phyloP scores from a whole-genome alignment of 2,113 vertebrate species.

The Vanacampus margaritifer region DNA sequence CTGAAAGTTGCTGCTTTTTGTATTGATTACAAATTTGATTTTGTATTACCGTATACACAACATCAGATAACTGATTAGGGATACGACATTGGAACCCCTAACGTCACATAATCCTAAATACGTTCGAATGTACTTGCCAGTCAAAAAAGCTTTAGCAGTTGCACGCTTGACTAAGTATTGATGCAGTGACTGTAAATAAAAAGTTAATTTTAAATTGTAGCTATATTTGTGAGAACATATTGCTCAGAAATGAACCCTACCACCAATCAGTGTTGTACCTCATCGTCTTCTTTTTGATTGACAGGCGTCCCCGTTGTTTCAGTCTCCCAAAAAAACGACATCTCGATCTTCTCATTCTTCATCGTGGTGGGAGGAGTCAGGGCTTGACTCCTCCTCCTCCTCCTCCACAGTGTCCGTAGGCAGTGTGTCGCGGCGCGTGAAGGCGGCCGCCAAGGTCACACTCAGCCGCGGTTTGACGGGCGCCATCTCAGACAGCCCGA shows the following conservation, averaged over 20 bases:
- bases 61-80: background rate
- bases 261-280: constrained; percentile 13
- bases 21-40: background rate
- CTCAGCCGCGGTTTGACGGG: constrained; percentile 88
- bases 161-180: background rate
- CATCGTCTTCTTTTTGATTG: constrained; percentile 13
- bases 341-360: constrained; percentile 62
- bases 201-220: background rate
- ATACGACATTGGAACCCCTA: background rate
- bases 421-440: constrained; percentile 89
- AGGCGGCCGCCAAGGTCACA: constrained; percentile 84
- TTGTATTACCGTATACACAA: background rate
- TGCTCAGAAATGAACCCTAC: constrained; percentile 18
- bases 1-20: background rate
- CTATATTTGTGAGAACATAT: background rate
- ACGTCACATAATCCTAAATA: too few species aligned
- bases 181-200: background rate
- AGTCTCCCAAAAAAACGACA: constrained; percentile 17
- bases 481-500: constrained; percentile 88
- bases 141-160: too few species aligned
- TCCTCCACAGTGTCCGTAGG: constrained; percentile 63
- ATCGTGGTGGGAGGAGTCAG: constrained; percentile 84
- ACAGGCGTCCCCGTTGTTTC: constrained; percentile 11
- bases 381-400: constrained; percentile 83
- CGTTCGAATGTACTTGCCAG: too few species aligned